phyloP scores from a whole-genome alignment of 2,888 invertebrate genomes.

The Tillus elongatus region DNA sequence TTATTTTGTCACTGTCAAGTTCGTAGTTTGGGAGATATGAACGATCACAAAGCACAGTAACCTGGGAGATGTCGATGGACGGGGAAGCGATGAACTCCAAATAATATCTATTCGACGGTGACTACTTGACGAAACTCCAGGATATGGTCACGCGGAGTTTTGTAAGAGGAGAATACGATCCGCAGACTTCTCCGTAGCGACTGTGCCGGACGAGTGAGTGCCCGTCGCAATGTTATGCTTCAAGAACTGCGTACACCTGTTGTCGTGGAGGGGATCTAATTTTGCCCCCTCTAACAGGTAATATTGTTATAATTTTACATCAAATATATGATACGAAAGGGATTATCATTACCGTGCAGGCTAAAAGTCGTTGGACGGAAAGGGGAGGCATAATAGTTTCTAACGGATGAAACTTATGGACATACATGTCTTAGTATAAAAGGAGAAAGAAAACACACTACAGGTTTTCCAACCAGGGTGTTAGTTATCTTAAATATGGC shows the following conservation, averaged over 20 bases:
- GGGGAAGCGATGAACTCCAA: conserved; percentile 24
- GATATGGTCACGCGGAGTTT: conserved; percentile 21
- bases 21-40: neutral
- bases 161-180: conserved; percentile 27
- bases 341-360: too few relatives aligned
- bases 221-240: conserved; percentile 42
- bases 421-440: too few relatives aligned
- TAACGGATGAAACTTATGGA: too few relatives aligned
- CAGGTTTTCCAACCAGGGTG: too few relatives aligned
- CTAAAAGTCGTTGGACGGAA: too few relatives aligned
- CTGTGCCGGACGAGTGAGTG: conserved; percentile 45
- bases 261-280: conserved; percentile 35
- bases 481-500: too few relatives aligned
- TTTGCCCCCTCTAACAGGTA: conserved; percentile 37
- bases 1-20: too few relatives aligned
- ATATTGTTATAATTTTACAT: conserved; percentile 34
- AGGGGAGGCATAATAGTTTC: too few relatives aligned
- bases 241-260: conserved; percentile 44
- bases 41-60: conserved; percentile 9
- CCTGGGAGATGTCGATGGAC: conserved; percentile 21
- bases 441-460: too few relatives aligned
- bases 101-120: too few relatives aligned
- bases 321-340: conserved; percentile 22
- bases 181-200: conserved; percentile 37
- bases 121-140: conserved; percentile 18